Base-by-base conservation (phyloP, 2,113 vertebrate genomes). In the Cettia cetti region DNA sequence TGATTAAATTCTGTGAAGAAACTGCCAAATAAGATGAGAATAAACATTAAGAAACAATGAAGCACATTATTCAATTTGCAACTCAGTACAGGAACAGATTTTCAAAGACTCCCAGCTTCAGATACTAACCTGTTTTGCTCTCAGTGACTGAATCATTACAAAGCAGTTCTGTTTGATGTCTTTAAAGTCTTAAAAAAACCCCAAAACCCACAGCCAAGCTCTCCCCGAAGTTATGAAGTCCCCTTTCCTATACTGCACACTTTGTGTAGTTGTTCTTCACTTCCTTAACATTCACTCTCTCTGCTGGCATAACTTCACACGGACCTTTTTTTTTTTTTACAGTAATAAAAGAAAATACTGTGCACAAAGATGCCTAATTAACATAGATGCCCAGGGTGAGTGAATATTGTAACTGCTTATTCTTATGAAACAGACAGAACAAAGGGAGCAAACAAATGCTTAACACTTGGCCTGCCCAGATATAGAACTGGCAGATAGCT, bases 41-140 rank as follows among this genome's bases (percentile, higher is more conserved):
- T 74, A 90, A 97, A 90, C 68, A 95, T 81, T 83, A 90, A 94
- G 92, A 81, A 95, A 96, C 94, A 95, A 92, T 89, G 88, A 94
- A 81, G 52, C 60, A 53, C 68, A 78, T 93, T 90, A 96, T 92
- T 93, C 72, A 84, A 90, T 84, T 94, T 92, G 82, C 64, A 93
- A 37, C 80, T 82, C 64, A 2, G 69, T 68, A 89, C 15, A 90
- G 45, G 76, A 90, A 90, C 44, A 83, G 82, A 89, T 90, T 93
- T 95, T 93, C 92, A 93, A 90, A 95, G 90, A 81, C 68, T 90
- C 40, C 4, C 49, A 45, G 64, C 72, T 86, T 81, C 85, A 93
- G 88, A 93, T 89, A 79, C n/a, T 60, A 95, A 93, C 94, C 90
- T 95, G 93, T 33, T 93, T 75, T 78, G 77, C 89, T 75, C 82